Evolutionary conservation across 2,888 invertebrate species (phyloP).

Genomic region (Dione vanillae): DNA sequence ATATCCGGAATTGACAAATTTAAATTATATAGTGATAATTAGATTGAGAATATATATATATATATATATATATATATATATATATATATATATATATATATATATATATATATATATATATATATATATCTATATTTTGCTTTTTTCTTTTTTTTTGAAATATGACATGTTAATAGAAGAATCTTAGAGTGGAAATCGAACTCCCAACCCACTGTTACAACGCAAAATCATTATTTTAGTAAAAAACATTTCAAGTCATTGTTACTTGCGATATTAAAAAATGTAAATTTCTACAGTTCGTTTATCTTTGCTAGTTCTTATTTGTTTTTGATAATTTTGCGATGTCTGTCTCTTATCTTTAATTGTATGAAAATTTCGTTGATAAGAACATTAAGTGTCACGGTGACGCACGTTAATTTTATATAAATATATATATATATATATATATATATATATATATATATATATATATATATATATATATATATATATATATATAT

Average conservation of each 20-base stretch:
- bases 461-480: too few relatives aligned
- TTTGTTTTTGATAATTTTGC: conserved; percentile 13
- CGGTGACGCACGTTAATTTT: conserved; percentile 1
- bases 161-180: too few relatives aligned
- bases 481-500: too few relatives aligned
- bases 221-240: not conserved
- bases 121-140: too few relatives aligned
- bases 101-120: too few relatives aligned
- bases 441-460: too few relatives aligned
- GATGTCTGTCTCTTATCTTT: not conserved
- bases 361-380: conserved; percentile 1
- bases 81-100: too few relatives aligned
- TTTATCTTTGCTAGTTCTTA: not conserved
- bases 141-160: too few relatives aligned
- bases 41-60: not conserved
- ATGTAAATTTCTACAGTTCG: not conserved
- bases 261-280: not conserved
- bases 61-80: too few relatives aligned
- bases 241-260: not conserved
- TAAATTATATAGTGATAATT: not conserved
- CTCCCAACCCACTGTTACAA: too few relatives aligned
- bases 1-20: not conserved
- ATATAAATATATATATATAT: too few relatives aligned
- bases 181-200: too few relatives aligned
- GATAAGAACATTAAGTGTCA: conserved; percentile 12